Evolutionary conservation across 2,888 invertebrate species (phyloP), one percentile per base, ranked within the genome.

Genomic region (Pimpla rufipes): DNA sequence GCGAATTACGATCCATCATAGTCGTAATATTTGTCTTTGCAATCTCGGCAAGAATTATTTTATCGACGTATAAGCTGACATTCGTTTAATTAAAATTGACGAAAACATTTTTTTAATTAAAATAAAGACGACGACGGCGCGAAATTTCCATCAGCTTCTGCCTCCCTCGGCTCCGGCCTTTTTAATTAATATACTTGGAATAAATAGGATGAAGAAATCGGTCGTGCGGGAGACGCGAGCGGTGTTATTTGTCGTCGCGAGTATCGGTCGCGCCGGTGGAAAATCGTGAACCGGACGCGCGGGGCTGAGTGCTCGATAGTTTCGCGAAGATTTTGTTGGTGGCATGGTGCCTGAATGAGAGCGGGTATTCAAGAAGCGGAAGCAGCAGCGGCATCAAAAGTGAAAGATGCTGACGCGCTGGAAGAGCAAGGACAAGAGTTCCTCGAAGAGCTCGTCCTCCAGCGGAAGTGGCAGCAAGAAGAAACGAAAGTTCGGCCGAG

Each of bases 371-470:
- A 64, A 75, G 50, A 64, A 47, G n/a, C 29, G 1, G n/a, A n/a
- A n/a, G 55, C 55, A 42, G 74, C 73, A 55, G 70, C 71, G 45
- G 40, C 47, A 47, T n/a, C 21, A 40, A 47, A 73, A 64, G 23
- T 55, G 57, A 86, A 92, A 93, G 93, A 97, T 97, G 97, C 94
- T 97, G 93, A 97, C 96, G 91, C 96, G 97, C 91, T 97, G 97
- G 97, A 97, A 97, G 93, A 97, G 96, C 93, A 97, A 97, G 95
- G 97, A 97, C 93, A 97, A 97, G 94, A 94, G 94, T 91, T 94
- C 96, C 87, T 95, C 96, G 91, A 97, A 96, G 94, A 95, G 94
- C 85, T 94, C 94, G 78, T 94, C 94, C 75, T 93, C 94, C 64
- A 95, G 95, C 80, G 88, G 90, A 66, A 89, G 89, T 76, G 90